A percentile compares a stretch with the other conserved stretches of the same genome.
These are phyloP conservation scores for Argyra leucocephala DNA, from an alignment of 2,888 invertebrate genomes.

Conservation along the genomic window DNA sequence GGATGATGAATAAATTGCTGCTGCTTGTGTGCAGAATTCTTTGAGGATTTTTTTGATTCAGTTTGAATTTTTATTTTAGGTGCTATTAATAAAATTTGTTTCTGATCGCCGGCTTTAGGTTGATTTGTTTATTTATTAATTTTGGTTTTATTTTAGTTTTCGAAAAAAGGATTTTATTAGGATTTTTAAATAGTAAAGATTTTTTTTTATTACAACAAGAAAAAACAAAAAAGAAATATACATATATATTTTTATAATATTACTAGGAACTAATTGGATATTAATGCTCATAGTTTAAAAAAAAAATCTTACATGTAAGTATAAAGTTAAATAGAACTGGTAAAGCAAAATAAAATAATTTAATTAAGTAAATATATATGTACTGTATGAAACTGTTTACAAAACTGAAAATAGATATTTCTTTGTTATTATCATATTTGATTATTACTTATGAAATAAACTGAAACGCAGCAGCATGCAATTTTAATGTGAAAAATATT, in stretches of 20 bases:
- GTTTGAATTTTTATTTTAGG: constrained; percentile 27
- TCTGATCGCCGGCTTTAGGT: constrained; percentile 23
- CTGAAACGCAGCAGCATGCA: constrained; percentile 6
- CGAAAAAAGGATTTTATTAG: constrained; percentile 10
- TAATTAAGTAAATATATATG: not conserved
- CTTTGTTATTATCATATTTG: not conserved
- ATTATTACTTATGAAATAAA: not conserved
- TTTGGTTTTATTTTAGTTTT: not conserved
- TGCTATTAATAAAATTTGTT: constrained; percentile 25
- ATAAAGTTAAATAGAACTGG: not conserved
- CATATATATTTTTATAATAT: not conserved
- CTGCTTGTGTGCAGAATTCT: constrained; percentile 17
- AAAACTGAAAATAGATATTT: not conserved
- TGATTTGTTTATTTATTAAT: too few species aligned
- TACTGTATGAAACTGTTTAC: not conserved
- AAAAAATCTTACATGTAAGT: not conserved
- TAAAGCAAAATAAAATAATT: not conserved
- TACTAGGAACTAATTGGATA: not conserved
- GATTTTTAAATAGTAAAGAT: not conserved
- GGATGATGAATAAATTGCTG: constrained; percentile 72
- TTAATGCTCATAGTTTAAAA: not conserved
- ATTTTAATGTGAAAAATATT: not conserved
- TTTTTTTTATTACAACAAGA: not conserved
- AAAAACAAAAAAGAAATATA: not conserved
- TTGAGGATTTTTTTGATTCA: constrained; percentile 18